Percentiles rank a stretch among this genome's conserved stretches.
phyloP scores from a whole-genome alignment of 2,888 invertebrate genomes.

The Exephanes ischioxanthus region DNA sequence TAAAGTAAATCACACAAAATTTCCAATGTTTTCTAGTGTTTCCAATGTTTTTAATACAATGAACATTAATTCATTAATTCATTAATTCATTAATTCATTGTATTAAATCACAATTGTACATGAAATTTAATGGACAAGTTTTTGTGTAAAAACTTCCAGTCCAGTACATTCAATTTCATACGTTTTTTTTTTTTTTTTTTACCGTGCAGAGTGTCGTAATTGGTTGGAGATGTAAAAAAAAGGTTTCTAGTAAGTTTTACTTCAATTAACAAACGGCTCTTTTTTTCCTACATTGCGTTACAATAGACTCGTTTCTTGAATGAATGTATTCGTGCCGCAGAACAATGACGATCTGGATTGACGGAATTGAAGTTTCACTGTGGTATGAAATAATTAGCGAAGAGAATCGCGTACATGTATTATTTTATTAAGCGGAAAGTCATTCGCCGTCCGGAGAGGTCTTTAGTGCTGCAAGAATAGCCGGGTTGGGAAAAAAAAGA shows the following conservation, averaged over 20 bases:
- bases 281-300: neutral
- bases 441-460: conserved; percentile 36
- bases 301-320: neutral
- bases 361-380: conserved; percentile 1
- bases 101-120: no score
- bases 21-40: no score
- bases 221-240: neutral
- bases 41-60: no score
- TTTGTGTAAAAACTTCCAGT: no score
- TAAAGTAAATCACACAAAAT: no score
- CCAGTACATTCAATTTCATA: neutral
- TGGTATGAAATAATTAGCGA: conserved; percentile 48
- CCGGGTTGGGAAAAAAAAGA: conserved; percentile 72
- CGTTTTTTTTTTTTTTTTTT: no score
- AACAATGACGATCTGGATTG: neutral
- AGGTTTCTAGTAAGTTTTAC: neutral
- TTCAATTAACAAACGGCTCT: neutral
- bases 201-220: neutral
- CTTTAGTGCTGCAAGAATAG: conserved; percentile 62
- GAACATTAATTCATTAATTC: no score
- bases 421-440: conserved; percentile 60
- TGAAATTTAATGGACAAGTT: no score
- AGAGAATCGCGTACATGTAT: conserved; percentile 43
- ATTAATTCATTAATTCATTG: no score
- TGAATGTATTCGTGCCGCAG: neutral